Conservation (phyloP, 2,888 invertebrate genomes). For the Cryptocheilus praepositus region DNA sequence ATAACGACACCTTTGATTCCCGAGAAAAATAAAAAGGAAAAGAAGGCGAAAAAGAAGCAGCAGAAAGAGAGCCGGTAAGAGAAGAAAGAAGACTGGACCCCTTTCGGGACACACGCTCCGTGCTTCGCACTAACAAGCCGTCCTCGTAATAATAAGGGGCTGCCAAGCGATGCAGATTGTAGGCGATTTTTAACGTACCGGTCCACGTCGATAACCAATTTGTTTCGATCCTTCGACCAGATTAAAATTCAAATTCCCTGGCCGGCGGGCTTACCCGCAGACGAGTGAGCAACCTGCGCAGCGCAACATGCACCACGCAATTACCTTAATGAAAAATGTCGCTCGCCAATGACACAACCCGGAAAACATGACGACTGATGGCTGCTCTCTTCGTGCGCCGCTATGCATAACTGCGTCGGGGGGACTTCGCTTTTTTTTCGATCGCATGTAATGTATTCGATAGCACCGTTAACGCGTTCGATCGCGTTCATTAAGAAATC, state of each 20-base stretch:
- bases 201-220: slow-evolving; percentile 46
- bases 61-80: not conserved
- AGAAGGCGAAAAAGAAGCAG: not conserved
- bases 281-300: not conserved
- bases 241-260: slow-evolving; percentile 55
- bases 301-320: slow-evolving; percentile 15
- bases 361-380: slow-evolving; percentile 4
- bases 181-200: slow-evolving; percentile 23
- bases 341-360: slow-evolving; percentile 1
- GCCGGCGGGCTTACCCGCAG: slow-evolving; percentile 1
- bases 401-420: no score
- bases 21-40: not conserved
- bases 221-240: slow-evolving; percentile 43
- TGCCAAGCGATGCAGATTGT: slow-evolving; percentile 33
- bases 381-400: no score
- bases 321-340: slow-evolving; percentile 33
- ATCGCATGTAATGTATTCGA: no score
- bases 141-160: slow-evolving; percentile 47
- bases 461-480: no score
- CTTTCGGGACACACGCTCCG: slow-evolving; percentile 39
- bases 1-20: no score
- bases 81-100: slow-evolving; percentile 21
- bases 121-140: slow-evolving; percentile 40
- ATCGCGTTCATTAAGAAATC: no score
- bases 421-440: no score